Evolutionary conservation across 2,113 vertebrate species (phyloP).

Genomic region (Bos javanicus): DNA sequence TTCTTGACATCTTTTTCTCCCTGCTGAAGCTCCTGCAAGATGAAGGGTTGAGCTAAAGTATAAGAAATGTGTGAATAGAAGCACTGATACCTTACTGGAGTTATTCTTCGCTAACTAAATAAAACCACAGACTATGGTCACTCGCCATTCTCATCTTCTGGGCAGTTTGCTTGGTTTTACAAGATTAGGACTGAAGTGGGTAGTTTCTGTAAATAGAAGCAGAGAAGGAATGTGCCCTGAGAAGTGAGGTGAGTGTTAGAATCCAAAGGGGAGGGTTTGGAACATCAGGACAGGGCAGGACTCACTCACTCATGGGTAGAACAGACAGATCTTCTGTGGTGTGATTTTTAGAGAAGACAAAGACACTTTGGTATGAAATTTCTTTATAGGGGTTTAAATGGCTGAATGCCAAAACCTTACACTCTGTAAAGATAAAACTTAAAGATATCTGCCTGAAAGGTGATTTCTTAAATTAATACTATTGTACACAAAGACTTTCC

Average conservation of each 20-base stretch:
- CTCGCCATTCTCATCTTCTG: background rate
- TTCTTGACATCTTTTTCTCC: background rate
- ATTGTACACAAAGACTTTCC: background rate
- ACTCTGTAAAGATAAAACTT: background rate
- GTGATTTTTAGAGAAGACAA: background rate
- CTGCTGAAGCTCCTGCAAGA: background rate
- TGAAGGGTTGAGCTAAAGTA: background rate
- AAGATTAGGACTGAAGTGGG: background rate
- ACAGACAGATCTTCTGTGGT: background rate
- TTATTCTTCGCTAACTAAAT: conserved; percentile 1
- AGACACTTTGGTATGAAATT: background rate
- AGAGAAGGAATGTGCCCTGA: background rate
- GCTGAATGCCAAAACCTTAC: background rate
- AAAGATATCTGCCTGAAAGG: background rate
- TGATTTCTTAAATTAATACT: background rate
- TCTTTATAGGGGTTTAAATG: background rate
- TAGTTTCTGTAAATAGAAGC: conserved; percentile 18
- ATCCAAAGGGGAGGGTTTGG: background rate
- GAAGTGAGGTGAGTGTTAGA: background rate
- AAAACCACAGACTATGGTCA: background rate
- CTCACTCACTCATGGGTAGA: background rate
- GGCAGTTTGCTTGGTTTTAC: conserved; percentile 20
- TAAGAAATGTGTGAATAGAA: background rate
- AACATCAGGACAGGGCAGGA: background rate
- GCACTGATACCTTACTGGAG: background rate